Percentiles rank a stretch among this genome's conserved stretches.
phyloP scores from a whole-genome alignment of 2,888 invertebrate genomes.

The Acheta domesticus region DNA sequence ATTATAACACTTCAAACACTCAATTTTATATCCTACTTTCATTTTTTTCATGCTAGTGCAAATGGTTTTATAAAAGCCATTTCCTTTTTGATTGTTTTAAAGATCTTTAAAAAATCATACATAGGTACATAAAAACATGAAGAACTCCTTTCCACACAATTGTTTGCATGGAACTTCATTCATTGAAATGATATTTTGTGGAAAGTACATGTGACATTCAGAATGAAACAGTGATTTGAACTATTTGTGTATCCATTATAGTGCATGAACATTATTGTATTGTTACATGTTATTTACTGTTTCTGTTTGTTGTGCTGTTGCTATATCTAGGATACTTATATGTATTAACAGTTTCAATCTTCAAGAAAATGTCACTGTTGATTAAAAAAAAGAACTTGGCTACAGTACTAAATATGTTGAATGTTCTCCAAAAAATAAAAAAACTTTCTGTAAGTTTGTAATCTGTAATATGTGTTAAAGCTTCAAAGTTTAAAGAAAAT shows the following conservation, averaged over 20 bases:
- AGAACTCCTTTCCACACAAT: too few relatives aligned
- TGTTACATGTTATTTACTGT: background rate
- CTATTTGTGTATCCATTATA: background rate
- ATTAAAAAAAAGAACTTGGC: background rate
- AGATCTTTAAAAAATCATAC: too few relatives aligned
- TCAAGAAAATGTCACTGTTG: background rate
- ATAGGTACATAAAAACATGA: too few relatives aligned
- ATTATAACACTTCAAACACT: too few relatives aligned
- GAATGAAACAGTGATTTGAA: background rate
- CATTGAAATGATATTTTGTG: background rate
- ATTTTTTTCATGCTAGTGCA: too few relatives aligned
- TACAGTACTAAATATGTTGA: background rate
- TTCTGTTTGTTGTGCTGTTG: background rate
- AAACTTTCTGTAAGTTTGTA: background rate
- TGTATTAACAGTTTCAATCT: background rate
- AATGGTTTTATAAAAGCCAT: too few relatives aligned
- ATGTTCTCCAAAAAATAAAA: slow-evolving; percentile 5
- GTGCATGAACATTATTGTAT: background rate
- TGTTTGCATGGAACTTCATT: too few relatives aligned
- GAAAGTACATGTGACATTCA: background rate
- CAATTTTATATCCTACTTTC: too few relatives aligned
- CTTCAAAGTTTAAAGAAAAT: slow-evolving; percentile 9
- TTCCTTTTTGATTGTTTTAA: too few relatives aligned
- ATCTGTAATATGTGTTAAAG: background rate
- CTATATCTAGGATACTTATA: background rate